Conservation (phyloP, 2,113 vertebrate species). For the Dicrurus megarhynchus region DNA sequence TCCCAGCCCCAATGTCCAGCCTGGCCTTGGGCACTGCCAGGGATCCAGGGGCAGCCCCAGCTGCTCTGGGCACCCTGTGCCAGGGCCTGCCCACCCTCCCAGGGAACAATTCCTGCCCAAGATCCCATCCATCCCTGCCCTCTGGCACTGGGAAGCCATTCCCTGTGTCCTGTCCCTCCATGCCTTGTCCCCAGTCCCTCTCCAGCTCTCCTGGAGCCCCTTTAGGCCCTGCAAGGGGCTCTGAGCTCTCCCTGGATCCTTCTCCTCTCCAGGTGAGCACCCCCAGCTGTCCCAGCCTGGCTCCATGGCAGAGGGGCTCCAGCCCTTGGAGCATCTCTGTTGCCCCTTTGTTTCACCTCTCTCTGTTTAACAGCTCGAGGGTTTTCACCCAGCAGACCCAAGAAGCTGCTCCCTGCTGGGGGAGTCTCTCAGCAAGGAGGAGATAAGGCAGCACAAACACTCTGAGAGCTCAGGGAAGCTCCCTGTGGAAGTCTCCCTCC, state of each 20-base stretch:
- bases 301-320: neutral
- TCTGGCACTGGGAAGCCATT: neutral
- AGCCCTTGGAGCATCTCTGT: neutral
- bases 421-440: neutral
- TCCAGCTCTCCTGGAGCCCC: neutral
- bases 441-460: neutral
- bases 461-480: neutral
- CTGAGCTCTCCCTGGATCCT: neutral
- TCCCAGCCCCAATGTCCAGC: fast-evolving
- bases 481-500: neutral
- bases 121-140: neutral
- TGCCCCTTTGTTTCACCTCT: neutral
- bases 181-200: neutral
- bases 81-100: neutral
- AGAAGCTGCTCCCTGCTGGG: neutral
- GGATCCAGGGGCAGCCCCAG: neutral
- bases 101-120: neutral
- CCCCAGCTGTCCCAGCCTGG: neutral
- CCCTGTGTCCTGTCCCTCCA: neutral
- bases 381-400: neutral
- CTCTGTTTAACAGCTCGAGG: fast-evolving
- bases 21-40: neutral
- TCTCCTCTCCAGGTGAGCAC: neutral
- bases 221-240: neutral
- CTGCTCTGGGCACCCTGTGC: neutral